Percentiles rank a stretch among this genome's conserved stretches.
Conservation (phyloP, 2,113 vertebrate species). For the Ovis canadensis region DNA sequence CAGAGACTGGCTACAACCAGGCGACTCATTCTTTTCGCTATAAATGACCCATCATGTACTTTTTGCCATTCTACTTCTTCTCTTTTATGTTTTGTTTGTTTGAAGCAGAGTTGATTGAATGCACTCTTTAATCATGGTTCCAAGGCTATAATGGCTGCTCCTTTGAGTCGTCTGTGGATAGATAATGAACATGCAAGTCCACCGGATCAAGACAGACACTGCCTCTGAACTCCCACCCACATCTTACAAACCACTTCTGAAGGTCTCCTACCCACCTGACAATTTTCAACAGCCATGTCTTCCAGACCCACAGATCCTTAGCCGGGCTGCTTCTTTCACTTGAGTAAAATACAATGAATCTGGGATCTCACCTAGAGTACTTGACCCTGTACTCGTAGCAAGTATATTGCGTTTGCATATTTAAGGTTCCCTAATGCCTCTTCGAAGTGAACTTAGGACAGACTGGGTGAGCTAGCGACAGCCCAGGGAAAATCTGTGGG, state of each 20-base stretch:
- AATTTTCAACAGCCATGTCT: not conserved
- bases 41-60: not conserved
- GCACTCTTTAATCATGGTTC: not conserved
- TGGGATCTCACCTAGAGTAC: not conserved
- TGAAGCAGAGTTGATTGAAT: not conserved
- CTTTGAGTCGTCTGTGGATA: not conserved
- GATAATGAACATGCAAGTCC: not conserved
- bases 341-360: not conserved
- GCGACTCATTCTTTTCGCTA: not conserved
- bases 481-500: not conserved
- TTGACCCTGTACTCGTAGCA: not conserved
- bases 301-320: not conserved
- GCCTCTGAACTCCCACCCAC: not conserved
- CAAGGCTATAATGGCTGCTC: not conserved
- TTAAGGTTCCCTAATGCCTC: not conserved
- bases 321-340: not conserved
- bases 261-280: not conserved
- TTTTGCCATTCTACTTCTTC: not conserved
- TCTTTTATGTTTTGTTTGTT: not conserved
- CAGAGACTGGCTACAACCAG: not conserved
- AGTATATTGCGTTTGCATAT: not conserved
- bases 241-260: not conserved
- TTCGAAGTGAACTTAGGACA: not conserved
- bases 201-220: not conserved
- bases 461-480: not conserved